phyloP scores from a whole-genome alignment of 2,113 vertebrate species.

The Phalacrocorax pelagicus region DNA sequence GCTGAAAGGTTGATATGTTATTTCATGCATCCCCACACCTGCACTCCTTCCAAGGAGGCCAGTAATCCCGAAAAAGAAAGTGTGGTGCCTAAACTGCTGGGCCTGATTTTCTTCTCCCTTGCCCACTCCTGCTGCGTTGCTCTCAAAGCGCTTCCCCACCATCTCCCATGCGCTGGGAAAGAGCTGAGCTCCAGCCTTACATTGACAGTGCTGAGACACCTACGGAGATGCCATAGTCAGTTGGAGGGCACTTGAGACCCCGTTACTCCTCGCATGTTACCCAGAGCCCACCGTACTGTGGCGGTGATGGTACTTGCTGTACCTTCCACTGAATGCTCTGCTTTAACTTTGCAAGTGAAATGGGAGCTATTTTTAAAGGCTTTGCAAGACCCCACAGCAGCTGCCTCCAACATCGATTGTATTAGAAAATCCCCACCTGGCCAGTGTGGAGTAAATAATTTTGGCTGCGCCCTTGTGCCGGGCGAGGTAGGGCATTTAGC shows the following conservation, averaged over 20 bases:
- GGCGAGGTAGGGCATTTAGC: not conserved
- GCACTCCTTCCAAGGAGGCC: slow-evolving; percentile 37
- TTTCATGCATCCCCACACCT: slow-evolving; percentile 9
- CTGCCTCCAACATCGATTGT: not conserved
- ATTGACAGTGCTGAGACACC: not conserved
- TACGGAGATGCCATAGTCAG: not conserved
- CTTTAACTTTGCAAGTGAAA: not conserved
- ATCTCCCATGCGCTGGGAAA: not conserved
- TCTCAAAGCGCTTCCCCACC: not conserved
- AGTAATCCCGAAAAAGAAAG: slow-evolving; percentile 8
- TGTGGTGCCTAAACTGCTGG: not conserved
- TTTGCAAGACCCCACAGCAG: not conserved
- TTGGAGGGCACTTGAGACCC: rapidly evolving
- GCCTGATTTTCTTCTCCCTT: not conserved
- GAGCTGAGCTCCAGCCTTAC: not conserved
- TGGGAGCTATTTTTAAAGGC: not conserved
- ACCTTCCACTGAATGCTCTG: not conserved
- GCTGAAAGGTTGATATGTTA: not conserved
- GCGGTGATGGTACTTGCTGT: not conserved
- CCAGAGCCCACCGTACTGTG: rapidly evolving
- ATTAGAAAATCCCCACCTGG: not conserved
- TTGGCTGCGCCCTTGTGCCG: not conserved
- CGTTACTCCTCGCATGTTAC: not conserved
- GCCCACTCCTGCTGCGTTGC: not conserved
- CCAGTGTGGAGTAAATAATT: not conserved